Base-by-base conservation (phyloP, 2,888 invertebrate genomes). In the Phyllotreta cruciferae region DNA sequence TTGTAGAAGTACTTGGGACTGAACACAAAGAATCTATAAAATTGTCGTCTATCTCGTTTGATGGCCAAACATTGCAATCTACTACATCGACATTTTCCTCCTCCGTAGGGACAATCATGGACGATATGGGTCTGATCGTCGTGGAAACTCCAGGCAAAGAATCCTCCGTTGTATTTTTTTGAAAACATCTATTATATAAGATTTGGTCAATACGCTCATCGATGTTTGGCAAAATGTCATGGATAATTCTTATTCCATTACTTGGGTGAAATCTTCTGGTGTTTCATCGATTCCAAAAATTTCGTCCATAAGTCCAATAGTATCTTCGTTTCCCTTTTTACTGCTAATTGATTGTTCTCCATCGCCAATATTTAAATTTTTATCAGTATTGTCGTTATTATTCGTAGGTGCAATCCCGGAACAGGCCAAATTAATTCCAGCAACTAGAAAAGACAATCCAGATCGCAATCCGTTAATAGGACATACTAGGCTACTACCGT, bases 111-210 rank as follows among this genome's bases (percentile, higher is more conserved):
- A 14, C 60, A 60, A 10, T 60, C 60, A 34, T 52, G 44, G 35
- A 60, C 8, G 49, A 42, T 35, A 36, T 60, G 44, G 42, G 41
- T 36, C 9, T 60, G 60, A 13, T 60, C 58, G 3, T 34, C 41
- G 14, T 58, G 58, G 58, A 58, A 52, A 9, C 10, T 11, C 58
- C 52, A 58, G 0, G 13, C 8, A 14, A 52, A 53, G 0, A 60
- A 44, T 56, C 53, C 53, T 9, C 56, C 56, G 1, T 24, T 39
- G n/a, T 14, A 37, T 56, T 41, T 14, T 56, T 47, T 56, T 34
- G 4, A 3, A 56, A 9, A 36, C 56, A 35, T 56, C 45, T 34
- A 14, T 3, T 35, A 55, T 9, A 13, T 7, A 55, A 13, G 9
- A 10, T 8, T 44, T 13, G 8, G 8, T 38, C 39, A 13, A 10